These are phyloP conservation scores for Intellagama lesueurii DNA, from an alignment of 2,797 vertebrate genomes.

Conservation along the genomic window DNA sequence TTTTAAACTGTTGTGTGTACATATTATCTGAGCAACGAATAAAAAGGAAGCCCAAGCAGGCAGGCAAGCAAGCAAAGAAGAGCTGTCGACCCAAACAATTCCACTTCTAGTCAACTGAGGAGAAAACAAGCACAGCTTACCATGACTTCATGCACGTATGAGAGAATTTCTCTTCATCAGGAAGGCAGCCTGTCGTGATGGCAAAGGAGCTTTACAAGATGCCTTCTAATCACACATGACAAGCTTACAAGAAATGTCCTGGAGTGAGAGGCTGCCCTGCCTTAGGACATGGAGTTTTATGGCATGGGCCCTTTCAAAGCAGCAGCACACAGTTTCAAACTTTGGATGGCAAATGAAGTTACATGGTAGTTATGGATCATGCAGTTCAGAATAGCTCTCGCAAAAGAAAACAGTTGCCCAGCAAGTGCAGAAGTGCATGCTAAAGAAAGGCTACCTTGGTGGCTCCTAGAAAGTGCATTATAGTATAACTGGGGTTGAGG, in stretches of 20 bases:
- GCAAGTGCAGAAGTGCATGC: constrained; percentile 77
- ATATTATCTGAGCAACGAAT: not conserved
- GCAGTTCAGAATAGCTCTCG: constrained; percentile 52
- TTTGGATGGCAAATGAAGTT: constrained; percentile 66
- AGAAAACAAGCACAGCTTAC: constrained; percentile 54
- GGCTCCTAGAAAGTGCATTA: constrained; percentile 99
- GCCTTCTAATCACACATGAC: constrained; percentile 55
- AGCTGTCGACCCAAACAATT: constrained; percentile 60
- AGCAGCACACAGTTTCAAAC: constrained; percentile 56
- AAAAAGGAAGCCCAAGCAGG: constrained; percentile 38
- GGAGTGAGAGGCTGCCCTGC: constrained; percentile 53
- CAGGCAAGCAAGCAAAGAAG: constrained; percentile 52
- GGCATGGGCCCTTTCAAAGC: constrained; percentile 66
- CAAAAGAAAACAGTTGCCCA: constrained; percentile 36
- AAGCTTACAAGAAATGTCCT: constrained; percentile 45
- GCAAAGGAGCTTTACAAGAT: constrained; percentile 48
- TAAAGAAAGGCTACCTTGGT: constrained; percentile 91
- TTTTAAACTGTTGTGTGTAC: constrained; percentile 21
- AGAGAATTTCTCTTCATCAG: constrained; percentile 44
- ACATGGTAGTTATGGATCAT: constrained; percentile 68
- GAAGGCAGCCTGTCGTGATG: constrained; percentile 61
- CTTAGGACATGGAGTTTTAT: constrained; percentile 34
- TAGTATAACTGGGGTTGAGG: constrained; percentile 99
- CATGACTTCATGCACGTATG: constrained; percentile 72
- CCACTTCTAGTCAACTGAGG: constrained; percentile 47